Conservation (phyloP, 2,113 vertebrate genomes). For the Datnioides undecimradiatus region DNA sequence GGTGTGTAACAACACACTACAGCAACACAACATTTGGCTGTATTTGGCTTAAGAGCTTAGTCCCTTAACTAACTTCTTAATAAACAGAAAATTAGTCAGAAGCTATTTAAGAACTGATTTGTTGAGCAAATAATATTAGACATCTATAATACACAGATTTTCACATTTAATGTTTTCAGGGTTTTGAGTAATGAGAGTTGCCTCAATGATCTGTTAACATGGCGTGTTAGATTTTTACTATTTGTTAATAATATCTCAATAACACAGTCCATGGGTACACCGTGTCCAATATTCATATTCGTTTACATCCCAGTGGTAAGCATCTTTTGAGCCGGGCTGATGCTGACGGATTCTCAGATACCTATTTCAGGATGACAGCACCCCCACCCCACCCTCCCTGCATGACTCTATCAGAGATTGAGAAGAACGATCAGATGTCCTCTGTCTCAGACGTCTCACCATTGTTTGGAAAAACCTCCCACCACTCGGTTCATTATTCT, state of each 20-base stretch:
- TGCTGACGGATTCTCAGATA: conserved; percentile 39
- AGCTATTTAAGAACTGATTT: neutral
- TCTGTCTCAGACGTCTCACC: conserved; percentile 26
- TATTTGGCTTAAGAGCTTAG: neutral
- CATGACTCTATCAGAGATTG: conserved; percentile 10
- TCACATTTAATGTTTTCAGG: too few relatives aligned
- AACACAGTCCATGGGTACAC: neutral
- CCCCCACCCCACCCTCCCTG: neutral
- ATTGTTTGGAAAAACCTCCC: conserved; percentile 62
- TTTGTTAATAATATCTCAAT: neutral
- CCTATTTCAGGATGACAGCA: conserved; percentile 10
- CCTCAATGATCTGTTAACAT: too few relatives aligned
- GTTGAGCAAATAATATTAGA: neutral
- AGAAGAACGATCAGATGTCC: conserved; percentile 59
- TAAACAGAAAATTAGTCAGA: neutral
- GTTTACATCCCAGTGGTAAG: conserved; percentile 17
- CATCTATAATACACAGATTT: too few relatives aligned
- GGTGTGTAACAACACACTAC: neutral
- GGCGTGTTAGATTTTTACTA: neutral
- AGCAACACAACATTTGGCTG: neutral
- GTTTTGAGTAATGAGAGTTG: too few relatives aligned
- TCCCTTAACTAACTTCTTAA: neutral
- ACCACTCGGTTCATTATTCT: conserved; percentile 61
- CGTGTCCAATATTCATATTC: conserved; percentile 1
- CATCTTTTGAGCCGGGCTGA: conserved; percentile 29